Base-by-base conservation (phyloP, 1,140 invertebrate genomes). In the Cydia strobilella region DNA sequence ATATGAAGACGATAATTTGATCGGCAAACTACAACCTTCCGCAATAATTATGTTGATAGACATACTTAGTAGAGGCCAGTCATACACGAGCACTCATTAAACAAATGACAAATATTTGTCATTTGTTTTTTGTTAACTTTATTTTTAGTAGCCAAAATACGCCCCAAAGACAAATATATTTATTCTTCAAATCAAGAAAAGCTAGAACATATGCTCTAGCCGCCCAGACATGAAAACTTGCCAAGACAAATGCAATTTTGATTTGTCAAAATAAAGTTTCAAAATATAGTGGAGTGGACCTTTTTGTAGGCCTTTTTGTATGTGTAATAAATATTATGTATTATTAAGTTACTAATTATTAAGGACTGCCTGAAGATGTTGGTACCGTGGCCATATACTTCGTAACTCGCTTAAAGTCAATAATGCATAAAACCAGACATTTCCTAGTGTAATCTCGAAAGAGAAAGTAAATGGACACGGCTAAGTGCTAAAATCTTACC, bases 1-100 rank as follows among this genome's bases (percentile, higher is more conserved):
- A 15, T 35, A 31, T 59, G 65, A 10, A 35, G 31, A 69, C 31
- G 65, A 69, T 69, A 69, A 69, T 69, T 39, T 69, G 65, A 69
- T 69, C 27, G 23, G 15, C 65, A 69, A 39, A 66, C 63, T 31
- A 35, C n/a, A n/a, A 66, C n/a, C 31, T 69, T 69, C 31, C 65
- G 65, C 65, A 69, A 69, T 35, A 35, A 18, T 31, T 69, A 35
- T 69, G 65, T 59, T 23, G 18, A 23, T 59, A 59, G 54, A 59
- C 54, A 12, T 23, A 59, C 18, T n/a, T 59, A 59, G n/a, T 54
- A 18, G 20, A 59, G 54, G 54, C 20, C 54, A 23, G 0, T 12
- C n/a, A 59, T 3, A n/a, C 15, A 4, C 15, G 45, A 48, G 13
- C 42, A 23, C 54, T 59, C 10, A 59, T 59, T 51, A 59, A 12